Evolutionary conservation across 2,888 invertebrate species (phyloP), one percentile per base, ranked within the genome.

Genomic region (Unio delphinus): DNA sequence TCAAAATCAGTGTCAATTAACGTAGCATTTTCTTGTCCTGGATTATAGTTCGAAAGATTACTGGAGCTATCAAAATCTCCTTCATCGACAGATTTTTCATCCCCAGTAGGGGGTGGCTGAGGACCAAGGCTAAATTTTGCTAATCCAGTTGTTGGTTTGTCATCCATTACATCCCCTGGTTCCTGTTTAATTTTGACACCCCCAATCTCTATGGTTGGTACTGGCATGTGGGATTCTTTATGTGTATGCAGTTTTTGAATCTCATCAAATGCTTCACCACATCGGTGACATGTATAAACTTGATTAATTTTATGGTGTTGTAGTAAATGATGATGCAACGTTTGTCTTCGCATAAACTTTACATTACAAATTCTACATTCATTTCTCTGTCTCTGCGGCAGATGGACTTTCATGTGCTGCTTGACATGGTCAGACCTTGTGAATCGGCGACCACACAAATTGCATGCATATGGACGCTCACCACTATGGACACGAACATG

Each of bases 401-500:
- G 67, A 68, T 85, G 85, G 3, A 83, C 83, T 70, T 83, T 85
- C 78, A 84, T 76, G 67, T 85, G 85, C 68, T 84, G 84, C 65
- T 84, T 85, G 4, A 85, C 82, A 61, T 84, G 84, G 63, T 85
- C 85, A n/a, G 83, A 83, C 5, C 85, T 76, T 11, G 83, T 83
- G 69, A 85, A 85, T 54, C 82, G 65, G 15, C 82, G 74, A 8
- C 83, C 84, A 71, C 85, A 85, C n/a, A 83, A 71, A 28, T 77
- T 70, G 64, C 85, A 85, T 6, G 82, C 75, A 61, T 83, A 85
- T 0, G 85, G 85, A 17, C 82, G 73, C 30, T 85, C 85, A 1
- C 85, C 85, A 56, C 82, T 83, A 70, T 85, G 85, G 5, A 84
- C 84, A 23, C 85, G 74, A 1, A 84, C 85, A 70, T 85, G 85